Evolutionary conservation across 1,140 invertebrate species (phyloP).

Genomic region (Eupristina koningsbergeri): DNA sequence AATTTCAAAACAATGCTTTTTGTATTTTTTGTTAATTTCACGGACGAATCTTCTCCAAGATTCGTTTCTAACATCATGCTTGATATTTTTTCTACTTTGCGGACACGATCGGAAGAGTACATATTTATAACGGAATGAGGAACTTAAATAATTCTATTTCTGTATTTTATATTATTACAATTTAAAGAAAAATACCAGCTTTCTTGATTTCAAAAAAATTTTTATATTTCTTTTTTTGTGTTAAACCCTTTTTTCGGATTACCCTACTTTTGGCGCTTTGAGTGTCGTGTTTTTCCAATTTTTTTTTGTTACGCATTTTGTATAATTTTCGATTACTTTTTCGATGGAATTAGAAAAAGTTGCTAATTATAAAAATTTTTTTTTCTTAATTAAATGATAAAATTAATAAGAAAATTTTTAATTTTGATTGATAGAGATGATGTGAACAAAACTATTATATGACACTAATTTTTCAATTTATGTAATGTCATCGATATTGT

Average conservation of each 20-base stretch:
- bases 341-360: background rate
- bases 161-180: background rate
- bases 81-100: conserved; percentile 1
- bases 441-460: conserved; percentile 14
- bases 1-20: background rate
- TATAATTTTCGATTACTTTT: background rate
- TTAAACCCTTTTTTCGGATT: background rate
- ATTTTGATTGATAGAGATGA: background rate
- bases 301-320: background rate
- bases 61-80: background rate
- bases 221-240: background rate
- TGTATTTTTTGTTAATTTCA: background rate
- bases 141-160: background rate
- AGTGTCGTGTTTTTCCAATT: background rate
- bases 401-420: background rate
- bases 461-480: background rate
- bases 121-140: background rate
- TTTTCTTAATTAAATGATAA: background rate
- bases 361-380: background rate
- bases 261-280: background rate
- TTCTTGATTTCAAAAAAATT: background rate
- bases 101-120: background rate
- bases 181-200: background rate
- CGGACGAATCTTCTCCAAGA: background rate
- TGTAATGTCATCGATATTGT: background rate